Evolutionary conservation across 1,140 invertebrate species (phyloP).

Genomic region (Spodoptera litura): DNA sequence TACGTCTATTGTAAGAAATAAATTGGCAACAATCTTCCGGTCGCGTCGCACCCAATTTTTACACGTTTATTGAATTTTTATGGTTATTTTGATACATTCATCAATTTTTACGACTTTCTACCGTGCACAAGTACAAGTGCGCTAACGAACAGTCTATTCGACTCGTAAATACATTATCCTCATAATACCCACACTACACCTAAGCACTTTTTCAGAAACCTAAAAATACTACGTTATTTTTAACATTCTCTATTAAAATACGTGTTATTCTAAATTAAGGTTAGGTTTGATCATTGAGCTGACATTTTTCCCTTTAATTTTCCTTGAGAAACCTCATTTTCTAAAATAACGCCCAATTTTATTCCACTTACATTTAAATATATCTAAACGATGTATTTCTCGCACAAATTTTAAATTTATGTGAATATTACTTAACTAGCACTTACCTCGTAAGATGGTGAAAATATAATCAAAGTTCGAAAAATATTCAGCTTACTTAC

Average conservation of each 20-base stretch:
- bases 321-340: slow-evolving; percentile 7
- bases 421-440: not conserved
- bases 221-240: not conserved
- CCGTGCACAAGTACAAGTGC: slow-evolving; percentile 50
- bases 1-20: slow-evolving; percentile 33
- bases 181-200: not conserved
- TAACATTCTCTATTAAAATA: not conserved
- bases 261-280: not conserved
- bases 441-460: slow-evolving; percentile 24
- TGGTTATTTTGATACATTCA: slow-evolving; percentile 59
- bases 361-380: slow-evolving; percentile 12
- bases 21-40: slow-evolving; percentile 41
- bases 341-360: slow-evolving; percentile 4
- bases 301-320: slow-evolving; percentile 26
- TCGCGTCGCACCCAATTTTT: slow-evolving; percentile 30
- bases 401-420: not conserved
- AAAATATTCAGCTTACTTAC: slow-evolving; percentile 57
- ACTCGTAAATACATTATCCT: slow-evolving; percentile 10
- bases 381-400: not conserved
- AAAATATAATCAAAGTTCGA: not conserved
- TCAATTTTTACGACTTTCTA: slow-evolving; percentile 56
- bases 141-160: slow-evolving; percentile 20
- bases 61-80: slow-evolving; percentile 63
- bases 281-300: not conserved
- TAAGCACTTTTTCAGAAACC: not conserved